phyloP scores from a whole-genome alignment of 2,888 invertebrate genomes.

The Amphipoea lucens region DNA sequence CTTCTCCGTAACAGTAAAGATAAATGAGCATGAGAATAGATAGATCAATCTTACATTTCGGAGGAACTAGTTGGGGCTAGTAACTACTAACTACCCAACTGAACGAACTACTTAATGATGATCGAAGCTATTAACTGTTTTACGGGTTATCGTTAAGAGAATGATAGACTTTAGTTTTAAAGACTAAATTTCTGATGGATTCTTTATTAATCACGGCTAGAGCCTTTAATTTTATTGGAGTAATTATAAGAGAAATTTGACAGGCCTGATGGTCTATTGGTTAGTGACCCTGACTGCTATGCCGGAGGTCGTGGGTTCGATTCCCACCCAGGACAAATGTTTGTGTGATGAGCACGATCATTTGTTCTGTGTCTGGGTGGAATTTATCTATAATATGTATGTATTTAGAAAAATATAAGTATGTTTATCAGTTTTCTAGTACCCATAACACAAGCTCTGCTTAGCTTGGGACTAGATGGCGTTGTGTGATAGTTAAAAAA shows the following conservation, averaged over 20 bases:
- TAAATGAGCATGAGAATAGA: constrained; percentile 54
- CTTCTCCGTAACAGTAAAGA: constrained; percentile 37
- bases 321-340: no score
- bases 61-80: constrained; percentile 52
- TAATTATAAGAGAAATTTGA: constrained; percentile 40
- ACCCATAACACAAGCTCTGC: no score
- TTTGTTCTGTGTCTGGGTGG: no score
- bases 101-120: constrained; percentile 69
- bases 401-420: no score
- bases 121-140: constrained; percentile 65
- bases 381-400: no score
- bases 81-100: constrained; percentile 55
- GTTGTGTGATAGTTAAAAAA: no score
- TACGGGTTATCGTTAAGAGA: constrained; percentile 64
- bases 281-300: no score
- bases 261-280: no score
- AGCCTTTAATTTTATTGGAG: constrained; percentile 44
- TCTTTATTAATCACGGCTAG: constrained; percentile 50
- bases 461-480: no score
- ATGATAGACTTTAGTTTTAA: constrained; percentile 52
- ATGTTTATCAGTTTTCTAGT: no score
- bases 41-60: constrained; percentile 59
- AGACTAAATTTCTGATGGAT: constrained; percentile 46
- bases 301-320: no score
- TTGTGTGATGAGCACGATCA: no score